Base-by-base conservation (phyloP, 2,888 invertebrate species). In the Scaptomyza tumidula region DNA sequence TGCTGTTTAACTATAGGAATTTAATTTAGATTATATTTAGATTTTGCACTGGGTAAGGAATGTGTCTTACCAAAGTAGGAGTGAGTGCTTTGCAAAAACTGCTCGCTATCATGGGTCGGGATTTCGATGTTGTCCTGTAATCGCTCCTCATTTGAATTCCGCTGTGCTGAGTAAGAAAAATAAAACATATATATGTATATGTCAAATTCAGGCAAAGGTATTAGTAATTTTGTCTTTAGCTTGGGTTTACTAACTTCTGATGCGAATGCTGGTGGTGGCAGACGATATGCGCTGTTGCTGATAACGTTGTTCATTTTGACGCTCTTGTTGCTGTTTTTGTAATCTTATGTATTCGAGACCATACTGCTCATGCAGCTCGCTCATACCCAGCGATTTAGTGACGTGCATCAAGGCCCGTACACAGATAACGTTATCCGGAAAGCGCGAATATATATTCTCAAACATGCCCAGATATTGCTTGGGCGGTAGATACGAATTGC, bases 351-450 rank as follows among this genome's bases (percentile, higher is more conserved):
- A 93, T 90, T 98, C 98, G 37, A 95, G 93, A 0, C 95, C 94
- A 93, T 98, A 99, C 19, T 96, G 95, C 71, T 96, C 95, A 55
- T 91, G 83, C 0, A 97, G 96, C 89, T 99, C 99, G 41, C 96
- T 94, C 89, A 99, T 94, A 0, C 98, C 98, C 86, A 99, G 94
- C 90, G 91, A 90, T 46, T 91, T 92, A n/a, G 92, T 91, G 2
- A 90, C 90, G 71, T 92, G 92, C 61, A 92, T 89, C 13, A 92
- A 62, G 0, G 92, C 95, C 92, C 92, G 95, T 96, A 99, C 92
- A 94, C 99, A 99, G 90, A 98, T 98, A 1, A 97, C 94, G 91
- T 99, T 98, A 71, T 99, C 98, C 0, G 99, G 99, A 91, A 99
- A 99, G 78, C 95, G 95, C 19, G 94, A 93, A 90, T 98, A 96